Conservation (phyloP, 2,888 invertebrate species). For the Ashinkailepas kermadecensis region DNA sequence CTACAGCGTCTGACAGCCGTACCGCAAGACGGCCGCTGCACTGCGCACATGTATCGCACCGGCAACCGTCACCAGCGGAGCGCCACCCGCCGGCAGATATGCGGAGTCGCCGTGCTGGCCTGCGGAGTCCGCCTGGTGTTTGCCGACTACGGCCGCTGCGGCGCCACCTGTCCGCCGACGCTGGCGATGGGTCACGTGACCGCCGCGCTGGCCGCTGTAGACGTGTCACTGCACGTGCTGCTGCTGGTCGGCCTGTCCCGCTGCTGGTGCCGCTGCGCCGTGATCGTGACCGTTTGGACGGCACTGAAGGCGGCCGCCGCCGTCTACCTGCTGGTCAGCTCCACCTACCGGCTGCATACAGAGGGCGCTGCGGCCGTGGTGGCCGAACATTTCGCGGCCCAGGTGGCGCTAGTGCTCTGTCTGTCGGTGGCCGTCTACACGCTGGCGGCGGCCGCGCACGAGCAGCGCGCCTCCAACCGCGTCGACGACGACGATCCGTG, state of each 20-base stretch:
- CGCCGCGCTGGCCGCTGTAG: background rate
- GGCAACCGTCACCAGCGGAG: too few species aligned
- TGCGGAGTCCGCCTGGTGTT: background rate
- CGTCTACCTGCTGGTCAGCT: background rate
- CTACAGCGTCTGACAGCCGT: too few species aligned
- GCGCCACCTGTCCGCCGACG: background rate
- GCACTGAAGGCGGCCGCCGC: background rate
- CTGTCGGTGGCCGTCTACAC: background rate
- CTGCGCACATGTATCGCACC: too few species aligned
- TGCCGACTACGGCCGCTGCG: background rate
- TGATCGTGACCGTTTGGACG: background rate
- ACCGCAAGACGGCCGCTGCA: too few species aligned
- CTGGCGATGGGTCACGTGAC: background rate
- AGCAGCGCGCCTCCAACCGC: background rate
- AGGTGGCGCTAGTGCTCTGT: background rate
- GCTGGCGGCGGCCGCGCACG: background rate
- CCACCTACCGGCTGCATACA: background rate
- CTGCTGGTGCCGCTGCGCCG: background rate
- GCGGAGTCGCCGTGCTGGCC: background rate
- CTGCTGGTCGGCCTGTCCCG: background rate
- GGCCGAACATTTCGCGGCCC: background rate
- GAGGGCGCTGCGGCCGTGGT: background rate
- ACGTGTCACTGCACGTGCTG: background rate
- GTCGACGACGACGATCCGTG: background rate
- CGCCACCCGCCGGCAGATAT: background rate